Percentiles rank a stretch among this genome's conserved stretches.
phyloP scores from a whole-genome alignment of 2,797 vertebrate genomes.

The Linurgus olivaceus region DNA sequence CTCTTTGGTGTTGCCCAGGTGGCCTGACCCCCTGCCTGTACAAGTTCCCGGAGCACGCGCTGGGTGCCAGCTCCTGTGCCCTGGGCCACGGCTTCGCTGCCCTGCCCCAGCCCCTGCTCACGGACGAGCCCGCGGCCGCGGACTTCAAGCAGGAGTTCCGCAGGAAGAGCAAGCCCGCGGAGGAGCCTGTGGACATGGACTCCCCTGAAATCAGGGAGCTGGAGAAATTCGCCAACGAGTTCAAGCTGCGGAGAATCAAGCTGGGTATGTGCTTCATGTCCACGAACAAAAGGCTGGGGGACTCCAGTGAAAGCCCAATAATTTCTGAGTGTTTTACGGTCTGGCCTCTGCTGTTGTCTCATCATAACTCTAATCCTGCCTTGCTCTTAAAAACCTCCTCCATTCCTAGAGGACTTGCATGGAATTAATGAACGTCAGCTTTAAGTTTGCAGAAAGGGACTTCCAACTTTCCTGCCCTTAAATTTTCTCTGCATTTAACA shows the following conservation, averaged over 20 bases:
- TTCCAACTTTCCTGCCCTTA: not conserved
- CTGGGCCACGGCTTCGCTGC: conserved; percentile 87
- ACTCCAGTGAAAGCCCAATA: not conserved
- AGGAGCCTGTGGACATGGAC: conserved; percentile 91
- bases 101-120: conserved; percentile 86
- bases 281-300: not conserved
- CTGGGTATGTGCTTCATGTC: conserved; percentile 79
- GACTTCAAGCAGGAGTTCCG: conserved; percentile 91
- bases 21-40: conserved; percentile 92
- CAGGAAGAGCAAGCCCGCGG: conserved; percentile 83
- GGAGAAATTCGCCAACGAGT: conserved; percentile 97
- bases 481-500: too few species aligned
- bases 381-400: not conserved
- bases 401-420: not conserved
- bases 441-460: not conserved
- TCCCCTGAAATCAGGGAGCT: conserved; percentile 95
- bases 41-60: conserved; percentile 91
- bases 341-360: not conserved
- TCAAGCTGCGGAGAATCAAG: conserved; percentile 96
- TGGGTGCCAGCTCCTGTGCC: conserved; percentile 83
- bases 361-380: not conserved
- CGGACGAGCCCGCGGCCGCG: conserved; percentile 79
- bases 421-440: not conserved
- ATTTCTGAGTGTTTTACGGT: not conserved
- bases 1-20: conserved; percentile 69